Percentiles rank a stretch among this genome's conserved stretches.
Evolutionary conservation across 2,113 vertebrate genomes (phyloP).

Genomic region (Dryoscopus gambensis): DNA sequence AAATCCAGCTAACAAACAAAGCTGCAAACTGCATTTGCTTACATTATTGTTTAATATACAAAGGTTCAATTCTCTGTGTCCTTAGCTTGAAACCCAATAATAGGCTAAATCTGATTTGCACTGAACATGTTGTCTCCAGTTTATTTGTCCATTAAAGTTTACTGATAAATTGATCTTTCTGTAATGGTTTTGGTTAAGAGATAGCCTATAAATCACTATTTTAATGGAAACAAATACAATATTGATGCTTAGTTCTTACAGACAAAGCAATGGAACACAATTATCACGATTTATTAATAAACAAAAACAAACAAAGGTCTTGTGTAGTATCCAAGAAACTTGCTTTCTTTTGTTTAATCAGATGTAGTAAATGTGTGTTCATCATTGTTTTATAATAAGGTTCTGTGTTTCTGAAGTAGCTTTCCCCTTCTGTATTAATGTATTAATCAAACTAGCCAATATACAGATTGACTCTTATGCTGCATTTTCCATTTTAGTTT

Average conservation of each 20-base stretch:
- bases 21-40: neutral
- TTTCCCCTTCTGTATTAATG: neutral
- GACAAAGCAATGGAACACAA: neutral
- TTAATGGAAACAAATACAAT: slow-evolving; percentile 43
- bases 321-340: neutral
- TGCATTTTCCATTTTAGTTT: neutral
- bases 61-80: neutral
- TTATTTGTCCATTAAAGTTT: slow-evolving; percentile 36
- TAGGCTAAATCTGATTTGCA: slow-evolving; percentile 42
- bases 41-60: neutral
- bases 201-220: neutral
- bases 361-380: neutral
- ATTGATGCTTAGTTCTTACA: neutral
- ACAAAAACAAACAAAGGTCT: neutral
- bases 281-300: slow-evolving; percentile 39
- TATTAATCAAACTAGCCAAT: neutral
- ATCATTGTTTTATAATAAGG: slow-evolving; percentile 5
- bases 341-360: slow-evolving; percentile 2
- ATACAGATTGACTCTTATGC: neutral
- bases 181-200: slow-evolving; percentile 15
- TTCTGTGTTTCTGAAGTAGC: slow-evolving; percentile 29
- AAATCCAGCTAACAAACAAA: neutral
- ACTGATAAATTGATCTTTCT: slow-evolving; percentile 50
- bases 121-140: slow-evolving; percentile 46
- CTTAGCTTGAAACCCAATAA: neutral